Evolutionary conservation across 2,797 vertebrate genomes (phyloP).

Genomic region (Sebastes minor): DNA sequence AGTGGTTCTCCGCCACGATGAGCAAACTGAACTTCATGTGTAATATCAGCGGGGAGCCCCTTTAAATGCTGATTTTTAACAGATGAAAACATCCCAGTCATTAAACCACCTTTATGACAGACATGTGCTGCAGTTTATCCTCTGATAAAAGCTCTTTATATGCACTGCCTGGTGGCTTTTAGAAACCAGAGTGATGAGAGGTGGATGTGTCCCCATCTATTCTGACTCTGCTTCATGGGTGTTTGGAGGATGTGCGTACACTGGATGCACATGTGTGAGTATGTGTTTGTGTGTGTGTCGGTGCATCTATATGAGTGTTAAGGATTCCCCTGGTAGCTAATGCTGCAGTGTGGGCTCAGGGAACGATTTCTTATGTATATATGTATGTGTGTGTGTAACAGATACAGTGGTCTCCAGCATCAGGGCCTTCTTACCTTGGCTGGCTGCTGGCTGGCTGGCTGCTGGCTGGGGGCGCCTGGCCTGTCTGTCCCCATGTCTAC

Average conservation of each 20-base stretch:
- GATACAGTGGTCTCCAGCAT: slow-evolving; percentile 54
- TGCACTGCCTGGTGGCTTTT: not conserved
- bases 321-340: slow-evolving; percentile 64
- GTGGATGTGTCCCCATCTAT: slow-evolving; percentile 40
- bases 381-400: slow-evolving; percentile 54
- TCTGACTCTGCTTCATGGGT: not conserved
- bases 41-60: not conserved
- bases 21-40: not conserved
- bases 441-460: slow-evolving; percentile 11
- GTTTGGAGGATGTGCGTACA: slow-evolving; percentile 15
- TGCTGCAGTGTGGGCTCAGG: slow-evolving; percentile 31
- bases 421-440: slow-evolving; percentile 38
- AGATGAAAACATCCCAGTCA: not conserved
- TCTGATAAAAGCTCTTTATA: not conserved
- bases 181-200: slow-evolving; percentile 50
- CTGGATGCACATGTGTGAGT: slow-evolving; percentile 53
- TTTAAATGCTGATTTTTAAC: not conserved
- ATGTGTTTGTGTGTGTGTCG: slow-evolving; percentile 41
- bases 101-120: slow-evolving; percentile 14
- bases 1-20: not conserved
- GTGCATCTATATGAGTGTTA: slow-evolving; percentile 45
- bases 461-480: slow-evolving; percentile 57
- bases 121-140: slow-evolving; percentile 29
- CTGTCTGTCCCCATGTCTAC: slow-evolving; percentile 76
- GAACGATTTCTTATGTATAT: not conserved